phyloP scores from a whole-genome alignment of 1,140 invertebrate species.

The Heliothis virescens region DNA sequence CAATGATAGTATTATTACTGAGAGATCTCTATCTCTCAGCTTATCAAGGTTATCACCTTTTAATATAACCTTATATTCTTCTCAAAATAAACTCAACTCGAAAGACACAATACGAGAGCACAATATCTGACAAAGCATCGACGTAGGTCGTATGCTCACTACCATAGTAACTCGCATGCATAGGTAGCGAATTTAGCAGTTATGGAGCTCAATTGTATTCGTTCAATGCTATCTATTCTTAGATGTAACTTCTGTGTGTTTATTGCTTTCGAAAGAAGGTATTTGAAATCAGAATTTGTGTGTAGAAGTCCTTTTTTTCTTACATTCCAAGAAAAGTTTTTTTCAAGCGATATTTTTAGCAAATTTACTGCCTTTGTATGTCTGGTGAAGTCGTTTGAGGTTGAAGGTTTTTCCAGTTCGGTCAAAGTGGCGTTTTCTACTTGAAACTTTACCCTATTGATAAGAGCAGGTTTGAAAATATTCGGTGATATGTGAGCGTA shows the following conservation, averaged over 20 bases:
- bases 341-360: too few relatives aligned
- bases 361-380: too few relatives aligned
- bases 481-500: too few relatives aligned
- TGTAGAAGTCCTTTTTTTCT: not conserved
- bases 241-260: slow-evolving; percentile 14
- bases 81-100: not conserved
- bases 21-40: too few relatives aligned
- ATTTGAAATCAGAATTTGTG: not conserved
- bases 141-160: not conserved
- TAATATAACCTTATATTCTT: not conserved
- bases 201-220: not conserved
- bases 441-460: too few relatives aligned
- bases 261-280: slow-evolving; percentile 52
- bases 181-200: not conserved
- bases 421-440: too few relatives aligned
- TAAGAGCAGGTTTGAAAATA: too few relatives aligned
- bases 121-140: not conserved
- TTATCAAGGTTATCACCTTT: too few relatives aligned
- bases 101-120: not conserved
- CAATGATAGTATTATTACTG: too few relatives aligned
- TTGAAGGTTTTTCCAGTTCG: slow-evolving; percentile 7
- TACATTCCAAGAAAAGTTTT: not conserved
- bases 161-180: not conserved
- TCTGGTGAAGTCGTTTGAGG: too few relatives aligned
- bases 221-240: not conserved